Evolutionary conservation across 2,797 vertebrate genomes (phyloP).

Genomic region (Cossypha niveicapilla): DNA sequence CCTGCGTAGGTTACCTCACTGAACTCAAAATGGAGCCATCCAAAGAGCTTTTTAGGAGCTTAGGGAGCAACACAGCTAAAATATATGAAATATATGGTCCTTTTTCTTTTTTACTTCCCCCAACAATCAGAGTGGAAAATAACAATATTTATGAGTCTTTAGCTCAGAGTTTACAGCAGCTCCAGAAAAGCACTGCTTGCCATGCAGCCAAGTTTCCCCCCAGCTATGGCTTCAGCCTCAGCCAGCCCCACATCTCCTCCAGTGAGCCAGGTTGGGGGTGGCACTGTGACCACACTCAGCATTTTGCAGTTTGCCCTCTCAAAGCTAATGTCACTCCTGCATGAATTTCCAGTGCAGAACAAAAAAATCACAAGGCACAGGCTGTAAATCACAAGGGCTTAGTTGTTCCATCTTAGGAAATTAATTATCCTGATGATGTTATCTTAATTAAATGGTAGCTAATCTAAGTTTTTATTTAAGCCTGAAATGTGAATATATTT

Average conservation of each 20-base stretch:
- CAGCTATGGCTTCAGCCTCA: neutral
- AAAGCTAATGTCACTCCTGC: neutral
- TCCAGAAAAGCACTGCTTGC: neutral
- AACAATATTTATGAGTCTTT: neutral
- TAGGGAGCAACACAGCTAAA: neutral
- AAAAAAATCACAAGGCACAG: slow-evolving; percentile 24
- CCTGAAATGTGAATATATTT: slow-evolving; percentile 66
- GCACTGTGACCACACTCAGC: neutral
- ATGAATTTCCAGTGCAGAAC: neutral
- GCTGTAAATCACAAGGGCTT: slow-evolving; percentile 45
- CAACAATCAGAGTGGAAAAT: neutral
- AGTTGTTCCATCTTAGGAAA: slow-evolving; percentile 10
- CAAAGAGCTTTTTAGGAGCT: neutral
- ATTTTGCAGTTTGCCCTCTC: neutral
- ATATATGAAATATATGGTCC: neutral
- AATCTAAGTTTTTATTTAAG: slow-evolving; percentile 60
- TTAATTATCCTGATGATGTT: slow-evolving; percentile 51
- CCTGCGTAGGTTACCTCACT: neutral
- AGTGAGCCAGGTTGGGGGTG: neutral
- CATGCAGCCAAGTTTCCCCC: neutral
- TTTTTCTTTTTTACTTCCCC: neutral
- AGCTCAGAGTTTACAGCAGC: neutral
- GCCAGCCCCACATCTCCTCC: neutral
- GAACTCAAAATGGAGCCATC: neutral
- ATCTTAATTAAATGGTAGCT: slow-evolving; percentile 68